Evolutionary conservation across 2,113 vertebrate species (phyloP).

Genomic region (Paraplagusia blochii): DNA sequence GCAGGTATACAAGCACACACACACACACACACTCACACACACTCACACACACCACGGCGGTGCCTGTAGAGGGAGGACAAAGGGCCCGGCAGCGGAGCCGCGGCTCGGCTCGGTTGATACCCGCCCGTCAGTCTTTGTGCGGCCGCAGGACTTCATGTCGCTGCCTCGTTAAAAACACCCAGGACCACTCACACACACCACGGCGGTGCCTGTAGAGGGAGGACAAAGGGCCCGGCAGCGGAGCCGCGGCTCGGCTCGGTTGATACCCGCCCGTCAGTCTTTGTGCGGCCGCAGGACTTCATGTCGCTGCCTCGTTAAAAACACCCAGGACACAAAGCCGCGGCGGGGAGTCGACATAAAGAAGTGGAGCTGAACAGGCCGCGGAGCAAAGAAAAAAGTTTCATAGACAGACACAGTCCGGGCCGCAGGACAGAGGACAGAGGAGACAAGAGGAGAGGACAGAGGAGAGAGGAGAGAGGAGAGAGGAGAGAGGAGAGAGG

Average conservation of each 20-base stretch:
- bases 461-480: slow-evolving; percentile 23
- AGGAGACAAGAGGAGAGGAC: too few relatives aligned
- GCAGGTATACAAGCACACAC: too few relatives aligned
- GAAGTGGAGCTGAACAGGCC: slow-evolving; percentile 81
- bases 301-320: slow-evolving; percentile 86
- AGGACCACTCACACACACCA: slow-evolving; percentile 47
- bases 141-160: slow-evolving; percentile 86
- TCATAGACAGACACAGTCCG: too few relatives aligned
- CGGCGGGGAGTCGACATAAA: slow-evolving; percentile 92
- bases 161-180: slow-evolving; percentile 87
- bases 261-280: slow-evolving; percentile 33
- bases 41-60: slow-evolving; percentile 50
- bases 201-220: slow-evolving; percentile 60
- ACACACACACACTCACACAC: slow-evolving; percentile 13
- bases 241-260: slow-evolving; percentile 39
- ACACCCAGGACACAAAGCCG: slow-evolving; percentile 88
- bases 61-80: slow-evolving; percentile 60
- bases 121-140: slow-evolving; percentile 67
- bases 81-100: slow-evolving; percentile 44
- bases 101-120: slow-evolving; percentile 40
- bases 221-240: slow-evolving; percentile 52
- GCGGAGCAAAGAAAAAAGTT: slow-evolving; percentile 61
- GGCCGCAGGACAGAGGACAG: too few relatives aligned
- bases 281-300: slow-evolving; percentile 86
- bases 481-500: neutral